These are phyloP conservation scores for Amiota communis DNA, from an alignment of 2,888 invertebrate species.

Conservation along the genomic window DNA sequence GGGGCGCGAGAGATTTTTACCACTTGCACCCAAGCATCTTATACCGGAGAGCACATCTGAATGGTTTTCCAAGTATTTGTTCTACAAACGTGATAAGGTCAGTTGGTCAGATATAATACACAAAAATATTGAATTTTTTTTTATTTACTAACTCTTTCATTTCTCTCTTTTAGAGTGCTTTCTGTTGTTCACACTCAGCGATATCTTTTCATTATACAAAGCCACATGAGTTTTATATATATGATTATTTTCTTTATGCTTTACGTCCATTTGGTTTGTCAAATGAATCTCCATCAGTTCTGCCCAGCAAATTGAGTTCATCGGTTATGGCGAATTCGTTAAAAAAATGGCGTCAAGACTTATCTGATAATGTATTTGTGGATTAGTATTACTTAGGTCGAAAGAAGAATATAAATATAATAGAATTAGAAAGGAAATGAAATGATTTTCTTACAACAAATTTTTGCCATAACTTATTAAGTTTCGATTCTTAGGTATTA, in stretches of 20 bases:
- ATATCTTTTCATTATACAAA: constrained; percentile 96
- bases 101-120: constrained; percentile 25
- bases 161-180: constrained; percentile 78
- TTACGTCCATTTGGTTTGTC: constrained; percentile 81
- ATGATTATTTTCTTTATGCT: constrained; percentile 95
- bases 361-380: constrained; percentile 38
- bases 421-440: too few relatives aligned
- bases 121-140: not conserved
- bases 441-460: constrained; percentile 5
- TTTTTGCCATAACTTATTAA: too few relatives aligned
- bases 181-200: constrained; percentile 93
- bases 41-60: constrained; percentile 83
- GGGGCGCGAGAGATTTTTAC: constrained; percentile 93
- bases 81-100: constrained; percentile 85
- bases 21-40: constrained; percentile 83
- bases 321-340: constrained; percentile 55
- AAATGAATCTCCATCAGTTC: constrained; percentile 8
- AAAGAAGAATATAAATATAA: too few relatives aligned
- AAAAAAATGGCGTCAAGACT: constrained; percentile 51
- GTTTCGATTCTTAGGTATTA: too few relatives aligned
- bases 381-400: not conserved
- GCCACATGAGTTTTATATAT: constrained; percentile 92
- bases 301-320: constrained; percentile 43
- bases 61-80: constrained; percentile 97
- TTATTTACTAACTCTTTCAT: not conserved